Evolutionary conservation across 2,113 vertebrate species (phyloP), one percentile per base, ranked within the genome.

Genomic region (Apodemus sylvaticus): DNA sequence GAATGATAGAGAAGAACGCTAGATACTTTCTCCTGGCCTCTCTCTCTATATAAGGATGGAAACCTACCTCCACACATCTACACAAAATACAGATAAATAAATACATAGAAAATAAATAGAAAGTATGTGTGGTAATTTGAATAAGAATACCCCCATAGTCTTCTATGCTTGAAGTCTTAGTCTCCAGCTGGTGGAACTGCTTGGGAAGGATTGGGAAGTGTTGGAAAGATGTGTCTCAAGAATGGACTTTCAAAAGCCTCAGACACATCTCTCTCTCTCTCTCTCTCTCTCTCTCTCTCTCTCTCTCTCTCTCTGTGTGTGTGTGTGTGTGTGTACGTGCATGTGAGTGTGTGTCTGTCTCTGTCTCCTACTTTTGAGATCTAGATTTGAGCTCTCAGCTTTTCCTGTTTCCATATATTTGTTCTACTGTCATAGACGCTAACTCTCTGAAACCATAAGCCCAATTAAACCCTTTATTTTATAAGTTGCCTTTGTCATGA

Each of bases 291-390:
- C 53, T 60, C 53, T 36, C 36, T 8, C 3, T 39, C n/a, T 22
- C 70, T 34, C 10, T 13, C 36, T 81, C 51, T 8, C 5, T 16
- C 11, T 19, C 9, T n/a, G 2, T 11, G 7, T 36, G 8, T 16
- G 1, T n/a, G 5, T 12, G 3, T 36, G 7, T 16, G 1, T n/a
- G 5, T 12, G 20, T 36, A n/a, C n/a, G 2, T 11, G 7, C 20
- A 4, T 16, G 1, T n/a, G 5, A 6, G 3, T 36, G 7, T 16
- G 1, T n/a, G 5, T 12, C 8, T 36, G 7, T 16, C 20, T 82
- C 36, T 60, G 20, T n/a, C n/a, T 42, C 79, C 12, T 83, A 1
- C 13, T 60, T 82, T 60, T 60, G 36, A 22, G 58, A 39, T 83
- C 22, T 60, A 60, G 22, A 9, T 83, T 55, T 60, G 55, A 83